phyloP scores from a whole-genome alignment of 2,888 invertebrate species.

The Cataglyphis altisquamis region DNA sequence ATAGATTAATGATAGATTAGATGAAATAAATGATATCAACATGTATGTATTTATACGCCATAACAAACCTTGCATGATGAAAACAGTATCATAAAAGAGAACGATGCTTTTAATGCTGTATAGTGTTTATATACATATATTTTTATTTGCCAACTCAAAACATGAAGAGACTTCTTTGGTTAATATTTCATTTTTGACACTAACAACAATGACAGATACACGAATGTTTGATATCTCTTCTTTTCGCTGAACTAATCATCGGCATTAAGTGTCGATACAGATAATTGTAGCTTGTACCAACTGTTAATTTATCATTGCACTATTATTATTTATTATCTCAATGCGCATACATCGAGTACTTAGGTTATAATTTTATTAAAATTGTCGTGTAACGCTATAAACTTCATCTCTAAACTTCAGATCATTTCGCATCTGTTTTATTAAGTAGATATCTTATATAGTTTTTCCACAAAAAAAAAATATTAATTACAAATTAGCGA shows the following conservation, averaged over 20 bases:
- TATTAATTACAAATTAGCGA: neutral
- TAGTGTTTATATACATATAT: neutral
- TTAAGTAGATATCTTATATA: neutral
- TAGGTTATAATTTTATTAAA: constrained; percentile 61
- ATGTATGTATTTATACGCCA: neutral
- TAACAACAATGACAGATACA: neutral
- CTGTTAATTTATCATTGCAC: constrained; percentile 65
- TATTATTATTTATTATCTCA: constrained; percentile 7
- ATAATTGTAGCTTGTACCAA: constrained; percentile 15
- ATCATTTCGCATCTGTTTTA: constrained; percentile 41
- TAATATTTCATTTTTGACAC: constrained; percentile 30
- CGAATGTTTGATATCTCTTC: neutral
- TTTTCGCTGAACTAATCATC: neutral
- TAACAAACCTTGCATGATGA: constrained; percentile 33
- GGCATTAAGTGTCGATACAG: neutral
- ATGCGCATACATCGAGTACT: constrained; percentile 20
- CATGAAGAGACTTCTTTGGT: neutral
- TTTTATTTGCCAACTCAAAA: constrained; percentile 1
- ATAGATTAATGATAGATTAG: neutral
- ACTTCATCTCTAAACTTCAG: constrained; percentile 34
- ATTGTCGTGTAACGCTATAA: constrained; percentile 43
- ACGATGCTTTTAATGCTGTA: neutral
- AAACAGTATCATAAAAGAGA: neutral
- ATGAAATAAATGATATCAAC: neutral
- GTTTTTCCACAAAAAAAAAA: neutral